Base-by-base conservation (phyloP, 2,888 invertebrate species). In the Mimumesa dahlbomi region DNA sequence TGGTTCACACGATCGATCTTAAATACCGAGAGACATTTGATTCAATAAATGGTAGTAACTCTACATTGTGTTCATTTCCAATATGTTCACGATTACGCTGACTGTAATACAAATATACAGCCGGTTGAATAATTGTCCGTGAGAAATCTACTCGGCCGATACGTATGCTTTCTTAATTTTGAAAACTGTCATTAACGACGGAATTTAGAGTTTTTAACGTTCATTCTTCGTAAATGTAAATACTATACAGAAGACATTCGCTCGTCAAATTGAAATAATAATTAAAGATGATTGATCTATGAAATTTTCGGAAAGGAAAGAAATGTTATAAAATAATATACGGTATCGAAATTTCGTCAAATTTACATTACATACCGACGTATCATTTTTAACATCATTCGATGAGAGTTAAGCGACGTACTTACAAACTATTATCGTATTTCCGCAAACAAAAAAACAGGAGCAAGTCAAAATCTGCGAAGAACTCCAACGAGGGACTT, bases 361-460 rank as follows among this genome's bases (percentile, higher is more conserved):
- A 25, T 25, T 25, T 7, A 7, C 25, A 25, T 5, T 25, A n/a
- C n/a, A n/a, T n/a, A n/a, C n/a, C n/a, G n/a, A n/a, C n/a, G n/a
- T 25, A 5, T 25, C 25, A 25, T 7, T 25, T 7, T 25, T 25
- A 7, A 3, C 4, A 38, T 14, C 36, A 43, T 18, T 57, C 11
- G 2, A 14, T 21, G 34, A 29, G 14, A 13, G 13, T 31, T 31
- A 31, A 18, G 43, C 14, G 53, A 42, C 38, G 31, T 14, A 25
- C 11, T 53, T 49, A 43, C 13, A 13, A 53, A n/a, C 42, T 53
- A 64, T 7, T 19, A 40, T 25, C n/a, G 22, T 45, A 18, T 2
- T 13, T 61, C 13, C 16, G 48, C 16, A 63, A 11, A 25, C 3
- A 25, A 11, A 53, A 21, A 63, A 11, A 25, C 3, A 25, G 34